Conservation (phyloP, 2,888 invertebrate species). For the Tetanocera ferruginea region DNA sequence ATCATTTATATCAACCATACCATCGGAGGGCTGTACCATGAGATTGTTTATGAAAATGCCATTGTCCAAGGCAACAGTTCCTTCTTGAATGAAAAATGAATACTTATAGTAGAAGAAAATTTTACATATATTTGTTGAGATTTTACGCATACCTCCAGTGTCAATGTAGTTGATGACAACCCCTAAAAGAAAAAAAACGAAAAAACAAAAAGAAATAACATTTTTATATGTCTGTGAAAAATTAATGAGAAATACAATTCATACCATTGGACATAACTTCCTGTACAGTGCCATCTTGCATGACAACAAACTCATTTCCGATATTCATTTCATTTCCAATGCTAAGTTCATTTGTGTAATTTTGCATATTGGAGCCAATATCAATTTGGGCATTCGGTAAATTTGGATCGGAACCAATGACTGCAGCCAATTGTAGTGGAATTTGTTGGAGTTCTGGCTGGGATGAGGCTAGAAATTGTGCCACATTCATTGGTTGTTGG, state of each 20-base stretch:
- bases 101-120: too few species aligned
- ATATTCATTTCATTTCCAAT: slow-evolving; percentile 52
- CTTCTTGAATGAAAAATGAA: slow-evolving; percentile 24
- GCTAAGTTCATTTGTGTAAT: slow-evolving; percentile 36
- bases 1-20: background rate
- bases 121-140: background rate
- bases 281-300: slow-evolving; percentile 61
- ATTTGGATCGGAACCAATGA: slow-evolving; percentile 19
- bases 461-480: slow-evolving; percentile 29
- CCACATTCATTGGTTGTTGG: slow-evolving; percentile 5
- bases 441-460: slow-evolving; percentile 23
- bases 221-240: background rate
- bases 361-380: slow-evolving; percentile 2
- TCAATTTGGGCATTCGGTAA: background rate
- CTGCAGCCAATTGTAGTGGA: slow-evolving; percentile 27
- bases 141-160: slow-evolving; percentile 40
- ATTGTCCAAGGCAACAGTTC: slow-evolving; percentile 43
- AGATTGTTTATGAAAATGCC: slow-evolving; percentile 33
- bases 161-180: slow-evolving; percentile 64
- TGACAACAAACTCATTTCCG: slow-evolving; percentile 60
- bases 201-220: background rate
- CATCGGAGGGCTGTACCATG: slow-evolving; percentile 11
- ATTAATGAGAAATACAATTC: background rate
- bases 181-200: slow-evolving; percentile 46
- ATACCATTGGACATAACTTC: slow-evolving; percentile 56